phyloP scores from a whole-genome alignment of 2,888 invertebrate species.

The Leucoptera coffeella region DNA sequence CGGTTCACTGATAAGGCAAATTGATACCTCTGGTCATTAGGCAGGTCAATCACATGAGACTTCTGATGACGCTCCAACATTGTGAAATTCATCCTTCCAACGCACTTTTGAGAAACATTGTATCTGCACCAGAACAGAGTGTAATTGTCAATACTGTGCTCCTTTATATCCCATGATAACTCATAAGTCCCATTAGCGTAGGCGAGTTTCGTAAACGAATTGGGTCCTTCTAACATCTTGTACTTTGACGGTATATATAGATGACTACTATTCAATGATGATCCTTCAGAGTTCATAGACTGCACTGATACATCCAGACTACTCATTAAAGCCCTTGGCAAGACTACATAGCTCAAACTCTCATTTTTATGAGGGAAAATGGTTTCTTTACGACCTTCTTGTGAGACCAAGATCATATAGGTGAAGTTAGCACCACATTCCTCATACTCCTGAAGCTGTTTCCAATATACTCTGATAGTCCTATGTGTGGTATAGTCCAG shows the following conservation, averaged over 20 bases:
- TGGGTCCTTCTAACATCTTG: conserved; percentile 26
- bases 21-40: conserved; percentile 56
- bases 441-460: conserved; percentile 59
- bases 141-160: conserved; percentile 50
- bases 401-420: conserved; percentile 53
- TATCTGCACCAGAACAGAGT: conserved; percentile 76
- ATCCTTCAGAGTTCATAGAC: conserved; percentile 57
- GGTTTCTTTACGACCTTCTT: conserved; percentile 9
- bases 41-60: conserved; percentile 56
- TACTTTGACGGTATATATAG: conserved; percentile 56
- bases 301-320: conserved; percentile 49
- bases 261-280: conserved; percentile 47
- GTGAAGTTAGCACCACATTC: conserved; percentile 70
- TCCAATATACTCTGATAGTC: conserved; percentile 73
- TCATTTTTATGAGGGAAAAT: conserved; percentile 40
- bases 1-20: conserved; percentile 81
- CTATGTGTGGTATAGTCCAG: conserved; percentile 30
- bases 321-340: conserved; percentile 25
- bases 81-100: conserved; percentile 40
- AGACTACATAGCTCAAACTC: conserved; percentile 34
- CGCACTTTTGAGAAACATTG: conserved; percentile 43
- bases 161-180: conserved; percentile 65
- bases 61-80: conserved; percentile 21
- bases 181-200: conserved; percentile 67
- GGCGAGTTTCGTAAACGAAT: conserved; percentile 63